Conservation (phyloP, 2,113 vertebrate species). For the Pygoscelis antarcticus region DNA sequence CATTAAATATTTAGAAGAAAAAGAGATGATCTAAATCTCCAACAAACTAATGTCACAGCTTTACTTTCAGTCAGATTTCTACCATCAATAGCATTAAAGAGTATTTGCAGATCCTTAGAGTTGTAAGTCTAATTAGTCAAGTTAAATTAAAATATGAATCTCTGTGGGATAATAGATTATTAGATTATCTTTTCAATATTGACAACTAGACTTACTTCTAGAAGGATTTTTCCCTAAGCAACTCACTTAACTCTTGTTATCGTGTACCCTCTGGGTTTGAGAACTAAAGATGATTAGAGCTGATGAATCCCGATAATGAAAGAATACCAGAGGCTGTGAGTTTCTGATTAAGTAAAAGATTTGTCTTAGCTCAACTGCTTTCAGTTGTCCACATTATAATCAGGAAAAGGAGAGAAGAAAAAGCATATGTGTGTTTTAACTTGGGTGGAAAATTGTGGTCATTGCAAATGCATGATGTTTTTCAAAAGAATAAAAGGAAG, state of each 20-base stretch:
- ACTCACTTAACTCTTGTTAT: slow-evolving; percentile 66
- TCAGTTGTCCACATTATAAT: slow-evolving; percentile 43
- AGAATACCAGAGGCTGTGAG: slow-evolving; percentile 67
- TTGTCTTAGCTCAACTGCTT: slow-evolving; percentile 62
- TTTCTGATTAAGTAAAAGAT: slow-evolving; percentile 71
- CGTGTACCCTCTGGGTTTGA: slow-evolving; percentile 47
- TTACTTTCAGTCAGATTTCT: slow-evolving; percentile 55
- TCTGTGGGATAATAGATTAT: slow-evolving; percentile 67
- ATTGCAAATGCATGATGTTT: background rate
- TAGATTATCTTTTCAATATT: slow-evolving; percentile 79
- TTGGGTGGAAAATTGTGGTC: background rate
- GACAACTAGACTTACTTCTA: slow-evolving; percentile 61
- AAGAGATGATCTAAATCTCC: slow-evolving; percentile 10
- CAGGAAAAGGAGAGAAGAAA: background rate
- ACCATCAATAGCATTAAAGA: slow-evolving; percentile 52
- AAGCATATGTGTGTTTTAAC: background rate
- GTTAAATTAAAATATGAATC: slow-evolving; percentile 76
- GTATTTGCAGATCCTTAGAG: slow-evolving; percentile 67
- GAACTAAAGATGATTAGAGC: slow-evolving; percentile 67
- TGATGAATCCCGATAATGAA: slow-evolving; percentile 69
- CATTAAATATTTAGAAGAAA: slow-evolving; percentile 63
- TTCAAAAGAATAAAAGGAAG: background rate
- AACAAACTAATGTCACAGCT: slow-evolving; percentile 21
- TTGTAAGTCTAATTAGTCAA: slow-evolving; percentile 70
- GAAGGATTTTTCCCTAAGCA: slow-evolving; percentile 62